A percentile compares a stretch with the other conserved stretches of the same genome.
Evolutionary conservation across 2,113 vertebrate genomes (phyloP).

Genomic region (Etia nguti): DNA sequence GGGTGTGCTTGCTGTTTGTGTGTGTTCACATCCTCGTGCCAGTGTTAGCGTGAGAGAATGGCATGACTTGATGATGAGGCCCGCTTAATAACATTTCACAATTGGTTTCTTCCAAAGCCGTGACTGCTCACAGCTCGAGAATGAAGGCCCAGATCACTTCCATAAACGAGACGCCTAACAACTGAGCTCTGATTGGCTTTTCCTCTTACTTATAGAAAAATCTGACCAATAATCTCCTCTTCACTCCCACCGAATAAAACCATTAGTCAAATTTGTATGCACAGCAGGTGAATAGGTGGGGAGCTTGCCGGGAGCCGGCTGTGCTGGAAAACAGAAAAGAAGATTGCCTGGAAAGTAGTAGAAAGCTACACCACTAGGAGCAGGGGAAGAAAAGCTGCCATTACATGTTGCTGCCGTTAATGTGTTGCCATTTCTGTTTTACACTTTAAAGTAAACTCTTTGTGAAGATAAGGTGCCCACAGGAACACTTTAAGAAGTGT

Average conservation of each 20-base stretch:
- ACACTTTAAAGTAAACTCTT: neutral
- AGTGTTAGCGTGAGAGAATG: neutral
- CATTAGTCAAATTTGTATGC: constrained; percentile 39
- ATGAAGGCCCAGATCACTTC: constrained; percentile 29
- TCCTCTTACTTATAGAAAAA: constrained; percentile 24
- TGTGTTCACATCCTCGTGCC: neutral
- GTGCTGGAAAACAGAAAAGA: neutral
- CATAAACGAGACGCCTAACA: constrained; percentile 38
- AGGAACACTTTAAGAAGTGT: neutral
- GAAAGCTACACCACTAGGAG: neutral
- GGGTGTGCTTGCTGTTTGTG: neutral
- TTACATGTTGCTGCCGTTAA: neutral
- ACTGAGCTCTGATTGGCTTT: constrained; percentile 22
- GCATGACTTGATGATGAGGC: constrained; percentile 49
- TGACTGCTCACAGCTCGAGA: constrained; percentile 20
- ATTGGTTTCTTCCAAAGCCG: constrained; percentile 46
- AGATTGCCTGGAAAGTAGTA: neutral
- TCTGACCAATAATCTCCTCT: constrained; percentile 23
- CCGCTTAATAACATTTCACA: constrained; percentile 62
- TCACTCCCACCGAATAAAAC: constrained; percentile 26
- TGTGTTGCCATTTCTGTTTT: neutral
- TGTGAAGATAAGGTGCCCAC: neutral
- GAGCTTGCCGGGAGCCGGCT: neutral
- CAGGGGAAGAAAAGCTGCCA: neutral
- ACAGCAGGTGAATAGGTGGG: constrained; percentile 1